Evolutionary conservation across 2,888 invertebrate species (phyloP).

Genomic region (Patella pellucida): DNA sequence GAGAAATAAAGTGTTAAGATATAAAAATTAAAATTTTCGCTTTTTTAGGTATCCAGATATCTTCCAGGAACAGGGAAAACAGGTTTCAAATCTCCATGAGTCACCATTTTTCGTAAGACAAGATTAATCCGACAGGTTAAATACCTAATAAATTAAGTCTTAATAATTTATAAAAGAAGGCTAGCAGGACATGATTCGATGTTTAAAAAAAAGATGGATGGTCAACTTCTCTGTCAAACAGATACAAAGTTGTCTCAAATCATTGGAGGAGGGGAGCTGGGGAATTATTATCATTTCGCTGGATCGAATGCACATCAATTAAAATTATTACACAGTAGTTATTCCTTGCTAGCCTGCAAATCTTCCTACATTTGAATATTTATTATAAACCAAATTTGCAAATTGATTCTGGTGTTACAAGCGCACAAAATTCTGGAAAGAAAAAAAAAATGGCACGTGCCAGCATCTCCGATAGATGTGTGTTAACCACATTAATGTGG

Average conservation of each 20-base stretch:
- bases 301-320: too few species aligned
- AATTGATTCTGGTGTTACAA: constrained; percentile 3
- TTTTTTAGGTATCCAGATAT: constrained; percentile 6
- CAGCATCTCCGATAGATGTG: too few species aligned
- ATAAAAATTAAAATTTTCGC: constrained; percentile 9
- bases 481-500: too few species aligned
- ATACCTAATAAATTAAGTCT: not conserved
- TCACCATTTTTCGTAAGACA: constrained; percentile 5
- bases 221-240: too few species aligned
- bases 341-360: too few species aligned
- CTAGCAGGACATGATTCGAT: not conserved
- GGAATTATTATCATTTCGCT: too few species aligned
- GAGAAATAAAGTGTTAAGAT: not conserved
- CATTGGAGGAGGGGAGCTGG: too few species aligned
- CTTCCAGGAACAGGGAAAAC: constrained; percentile 10
- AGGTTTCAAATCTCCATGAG: constrained; percentile 4
- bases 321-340: too few species aligned
- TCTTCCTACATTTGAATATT: too few species aligned
- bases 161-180: not conserved
- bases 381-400: not conserved
- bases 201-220: too few species aligned
- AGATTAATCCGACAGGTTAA: not conserved
- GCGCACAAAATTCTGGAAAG: not conserved
- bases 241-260: too few species aligned
- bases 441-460: too few species aligned